Percentiles rank a stretch among this genome's conserved stretches.
These are phyloP conservation scores for Crematogaster levior DNA, from an alignment of 2,888 invertebrate species.

Conservation along the genomic window DNA sequence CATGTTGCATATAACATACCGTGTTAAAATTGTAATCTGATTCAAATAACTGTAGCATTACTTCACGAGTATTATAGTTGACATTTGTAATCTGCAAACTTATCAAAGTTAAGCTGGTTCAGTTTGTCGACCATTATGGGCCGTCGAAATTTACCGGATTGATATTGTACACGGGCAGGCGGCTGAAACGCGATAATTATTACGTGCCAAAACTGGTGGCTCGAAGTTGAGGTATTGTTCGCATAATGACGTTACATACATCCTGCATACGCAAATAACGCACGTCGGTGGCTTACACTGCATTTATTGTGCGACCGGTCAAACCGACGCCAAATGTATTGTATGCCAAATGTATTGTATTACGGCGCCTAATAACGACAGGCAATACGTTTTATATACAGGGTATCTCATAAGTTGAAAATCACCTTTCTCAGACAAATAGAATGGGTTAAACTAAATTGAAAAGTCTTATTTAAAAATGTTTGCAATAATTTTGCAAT, in stretches of 20 bases:
- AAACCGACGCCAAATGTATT: not conserved
- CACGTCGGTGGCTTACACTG: not conserved
- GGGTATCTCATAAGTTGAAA: not conserved
- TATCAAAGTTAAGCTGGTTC: slow-evolving; percentile 29
- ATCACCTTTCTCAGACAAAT: not conserved
- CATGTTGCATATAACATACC: not conserved
- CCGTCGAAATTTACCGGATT: slow-evolving; percentile 19
- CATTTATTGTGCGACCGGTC: slow-evolving; percentile 2
- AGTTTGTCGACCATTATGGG: slow-evolving; percentile 16
- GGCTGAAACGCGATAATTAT: slow-evolving; percentile 38
- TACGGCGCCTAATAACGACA: not conserved
- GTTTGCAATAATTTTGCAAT: not conserved
- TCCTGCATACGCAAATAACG: not conserved
- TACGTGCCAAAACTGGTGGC: slow-evolving; percentile 4
- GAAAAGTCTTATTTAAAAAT: not conserved
- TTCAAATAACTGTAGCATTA: not conserved
- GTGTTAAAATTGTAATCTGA: not conserved
- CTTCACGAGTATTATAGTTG: not conserved
- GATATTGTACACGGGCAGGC: slow-evolving; percentile 13
- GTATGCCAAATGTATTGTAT: not conserved
- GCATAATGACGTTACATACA: not conserved
- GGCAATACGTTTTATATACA: not conserved
- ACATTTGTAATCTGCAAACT: slow-evolving; percentile 23
- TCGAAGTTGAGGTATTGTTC: slow-evolving; percentile 22
- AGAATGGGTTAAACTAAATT: not conserved